These are phyloP conservation scores for Drosophila serrata DNA, from an alignment of 1,140 invertebrate genomes.

Conservation along the genomic window DNA sequence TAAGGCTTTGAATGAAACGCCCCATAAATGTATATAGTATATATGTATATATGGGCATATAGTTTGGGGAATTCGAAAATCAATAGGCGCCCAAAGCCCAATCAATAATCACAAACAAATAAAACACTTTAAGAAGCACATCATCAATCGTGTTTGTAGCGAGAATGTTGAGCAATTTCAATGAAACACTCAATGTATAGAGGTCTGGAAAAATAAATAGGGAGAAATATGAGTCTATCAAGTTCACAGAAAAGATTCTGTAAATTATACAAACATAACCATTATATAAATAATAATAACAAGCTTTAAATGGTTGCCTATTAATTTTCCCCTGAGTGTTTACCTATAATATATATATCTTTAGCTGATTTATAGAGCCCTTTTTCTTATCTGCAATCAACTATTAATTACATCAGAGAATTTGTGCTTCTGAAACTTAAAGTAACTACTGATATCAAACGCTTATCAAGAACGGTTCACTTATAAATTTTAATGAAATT, in stretches of 20 bases:
- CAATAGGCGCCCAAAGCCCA: conserved; percentile 20
- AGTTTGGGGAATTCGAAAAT: conserved; percentile 15
- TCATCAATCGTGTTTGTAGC: conserved; percentile 1
- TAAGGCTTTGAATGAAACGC: conserved; percentile 66
- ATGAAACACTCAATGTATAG: conserved; percentile 5
- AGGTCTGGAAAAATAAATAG: background rate
- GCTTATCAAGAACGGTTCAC: background rate
- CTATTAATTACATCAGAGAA: background rate
- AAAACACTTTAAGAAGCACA: conserved; percentile 33
- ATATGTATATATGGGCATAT: conserved; percentile 14
- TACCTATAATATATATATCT: background rate
- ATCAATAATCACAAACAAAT: conserved; percentile 51
- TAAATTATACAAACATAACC: background rate
- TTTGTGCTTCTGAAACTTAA: background rate
- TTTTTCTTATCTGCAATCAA: conserved; percentile 1
- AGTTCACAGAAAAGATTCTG: background rate
- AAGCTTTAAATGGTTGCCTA: background rate
- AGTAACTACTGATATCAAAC: too few species aligned
- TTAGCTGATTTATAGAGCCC: background rate
- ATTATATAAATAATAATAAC: background rate
- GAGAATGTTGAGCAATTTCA: conserved; percentile 4
- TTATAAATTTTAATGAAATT: too few species aligned
- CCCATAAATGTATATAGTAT: conserved; percentile 37
- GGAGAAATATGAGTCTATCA: background rate
- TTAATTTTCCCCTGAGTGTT: background rate